Base-by-base conservation (phyloP, 37 sponge, comb jelly and placozoan species). In the Lycopodina hypogea region DNA sequence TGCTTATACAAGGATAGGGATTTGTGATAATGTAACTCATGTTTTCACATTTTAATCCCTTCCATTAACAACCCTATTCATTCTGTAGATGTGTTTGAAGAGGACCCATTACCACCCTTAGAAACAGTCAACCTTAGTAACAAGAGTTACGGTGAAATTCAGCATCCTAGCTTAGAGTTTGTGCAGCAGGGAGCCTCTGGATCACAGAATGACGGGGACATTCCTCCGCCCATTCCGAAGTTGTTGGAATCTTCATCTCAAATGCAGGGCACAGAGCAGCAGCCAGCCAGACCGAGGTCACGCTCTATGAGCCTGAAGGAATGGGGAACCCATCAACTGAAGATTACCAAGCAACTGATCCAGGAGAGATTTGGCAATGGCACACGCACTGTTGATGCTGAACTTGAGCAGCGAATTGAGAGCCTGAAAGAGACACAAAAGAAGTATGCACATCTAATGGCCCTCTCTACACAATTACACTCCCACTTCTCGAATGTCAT, bases 281-380 rank as follows among this genome's bases (percentile, higher is more conserved):
- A 90, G 74, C 11, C 1, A 48, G 51, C 67, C 6, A 79, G 81
- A n/a, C 48, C 75, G 12, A 26, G 87, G 29, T 34, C 84, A 11
- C 23, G 57, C 42, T 83, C 84, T 0, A 61, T 67, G 35, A 41
- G 28, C 28, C 55, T 91, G 15, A 87, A 78, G 55, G 90, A 94
- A 17, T 94, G 95, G 95, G 78, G 87, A 40, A 33, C 67, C n/a
- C 79, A 74, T 24, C 89, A 89, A 64, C 29, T 86, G 55, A 88
- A 88, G 69, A 48, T 84, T 33, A 86, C 95, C 26, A 79, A 81
- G 36, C 97, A 96, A 69, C 38, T 91, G 12, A 71, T 96, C 34
- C 87, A 87, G 15, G 97, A 96, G 80, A 74, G 77, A 32, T 74
- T 96, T 37, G 97, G 97, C 19, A 45, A 76, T 1, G 89, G 83